Conservation (phyloP, 1,140 invertebrate genomes). For the Parasteatoda tepidariorum region DNA sequence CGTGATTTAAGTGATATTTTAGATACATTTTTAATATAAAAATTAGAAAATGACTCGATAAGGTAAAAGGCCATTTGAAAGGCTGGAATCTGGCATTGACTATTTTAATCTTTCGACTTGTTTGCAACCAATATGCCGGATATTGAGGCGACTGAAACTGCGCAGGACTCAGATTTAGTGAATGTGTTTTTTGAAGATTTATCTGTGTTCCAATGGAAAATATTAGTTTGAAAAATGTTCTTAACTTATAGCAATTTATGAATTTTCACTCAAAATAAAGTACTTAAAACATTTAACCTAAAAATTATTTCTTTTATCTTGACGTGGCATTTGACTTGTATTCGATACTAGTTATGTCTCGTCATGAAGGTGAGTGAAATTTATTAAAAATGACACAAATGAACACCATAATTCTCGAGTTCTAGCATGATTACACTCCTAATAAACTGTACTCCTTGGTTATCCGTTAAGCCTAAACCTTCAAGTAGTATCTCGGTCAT, state of each 20-base stretch:
- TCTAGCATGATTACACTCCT: too few species aligned
- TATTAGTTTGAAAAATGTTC: slow-evolving; percentile 32
- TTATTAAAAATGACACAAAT: too few species aligned
- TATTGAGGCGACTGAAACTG: slow-evolving; percentile 58
- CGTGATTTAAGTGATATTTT: too few species aligned
- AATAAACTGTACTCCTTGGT: too few species aligned
- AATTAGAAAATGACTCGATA: slow-evolving; percentile 45
- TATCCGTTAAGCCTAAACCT: background rate
- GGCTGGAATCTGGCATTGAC: slow-evolving; percentile 49
- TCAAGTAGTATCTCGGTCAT: background rate
- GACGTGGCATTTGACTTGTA: slow-evolving; percentile 56
- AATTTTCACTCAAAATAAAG: slow-evolving; percentile 27
- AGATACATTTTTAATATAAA: too few species aligned
- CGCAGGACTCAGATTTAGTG: slow-evolving; percentile 52
- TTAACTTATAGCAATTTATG: slow-evolving; percentile 34
- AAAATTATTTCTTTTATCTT: slow-evolving; percentile 47
- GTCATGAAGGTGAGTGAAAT: slow-evolving; percentile 56
- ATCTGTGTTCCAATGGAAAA: slow-evolving; percentile 19
- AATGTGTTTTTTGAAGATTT: slow-evolving; percentile 43
- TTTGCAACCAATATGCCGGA: slow-evolving; percentile 58
- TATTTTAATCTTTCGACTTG: slow-evolving; percentile 58
- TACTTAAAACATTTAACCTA: slow-evolving; percentile 19
- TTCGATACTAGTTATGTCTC: slow-evolving; percentile 49
- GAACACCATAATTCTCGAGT: too few species aligned
- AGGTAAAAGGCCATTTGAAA: slow-evolving; percentile 27